phyloP scores from a whole-genome alignment of 2,113 vertebrate genomes.

The Sorex fumeus region DNA sequence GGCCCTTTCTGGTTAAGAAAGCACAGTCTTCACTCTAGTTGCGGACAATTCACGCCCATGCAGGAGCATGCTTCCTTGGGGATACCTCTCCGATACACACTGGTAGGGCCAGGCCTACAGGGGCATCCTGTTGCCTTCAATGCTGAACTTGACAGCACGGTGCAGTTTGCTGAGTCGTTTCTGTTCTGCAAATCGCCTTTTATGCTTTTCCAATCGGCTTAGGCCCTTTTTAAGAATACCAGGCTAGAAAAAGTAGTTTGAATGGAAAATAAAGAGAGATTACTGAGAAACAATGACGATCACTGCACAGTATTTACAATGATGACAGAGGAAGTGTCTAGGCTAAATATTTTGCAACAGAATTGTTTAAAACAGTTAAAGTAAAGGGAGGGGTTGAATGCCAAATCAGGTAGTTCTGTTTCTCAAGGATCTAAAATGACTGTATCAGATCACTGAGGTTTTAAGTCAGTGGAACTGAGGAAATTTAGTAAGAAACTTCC shows the following conservation, averaged over 20 bases:
- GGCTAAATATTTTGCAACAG: conserved; percentile 34
- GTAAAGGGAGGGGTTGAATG: neutral
- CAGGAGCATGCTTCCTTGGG: conserved; percentile 86
- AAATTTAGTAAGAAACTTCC: neutral
- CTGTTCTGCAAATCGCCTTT: conserved; percentile 95
- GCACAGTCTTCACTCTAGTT: conserved; percentile 75
- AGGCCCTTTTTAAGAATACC: conserved; percentile 93
- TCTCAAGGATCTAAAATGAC: neutral
- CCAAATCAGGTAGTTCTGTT: neutral
- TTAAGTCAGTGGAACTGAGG: conserved; percentile 1
- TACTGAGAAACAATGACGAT: conserved; percentile 79
- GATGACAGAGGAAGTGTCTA: conserved; percentile 28
- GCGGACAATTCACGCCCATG: conserved; percentile 85
- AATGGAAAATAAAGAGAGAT: conserved; percentile 87
- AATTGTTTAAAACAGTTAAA: conserved; percentile 26
- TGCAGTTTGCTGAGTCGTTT: conserved; percentile 92
- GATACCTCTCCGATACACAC: conserved; percentile 87
- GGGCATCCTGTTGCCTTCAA: conserved; percentile 98
- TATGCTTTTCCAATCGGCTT: conserved; percentile 97
- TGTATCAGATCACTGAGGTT: conserved; percentile 1
- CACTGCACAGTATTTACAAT: conserved; percentile 62
- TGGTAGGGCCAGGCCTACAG: conserved; percentile 90
- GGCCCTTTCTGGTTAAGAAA: conserved; percentile 76
- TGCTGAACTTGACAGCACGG: conserved; percentile 97
- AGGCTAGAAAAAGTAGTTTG: conserved; percentile 91